Base-by-base conservation (phyloP, 1,140 invertebrate genomes). In the Zophobas atratus region DNA sequence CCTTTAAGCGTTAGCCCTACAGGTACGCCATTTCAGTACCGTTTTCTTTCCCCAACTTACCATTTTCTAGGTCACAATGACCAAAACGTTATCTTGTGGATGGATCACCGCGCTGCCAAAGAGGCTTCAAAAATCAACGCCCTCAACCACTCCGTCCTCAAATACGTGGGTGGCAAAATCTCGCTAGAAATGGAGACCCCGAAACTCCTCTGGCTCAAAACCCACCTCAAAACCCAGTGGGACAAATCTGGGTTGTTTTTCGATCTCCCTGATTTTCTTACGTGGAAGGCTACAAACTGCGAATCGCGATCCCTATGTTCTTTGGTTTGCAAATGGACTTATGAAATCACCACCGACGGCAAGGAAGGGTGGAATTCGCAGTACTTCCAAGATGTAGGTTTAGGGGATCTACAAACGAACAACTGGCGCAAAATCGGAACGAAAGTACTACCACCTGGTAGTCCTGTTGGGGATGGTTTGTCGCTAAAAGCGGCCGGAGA, bases 151-250 rank as follows among this genome's bases (percentile, higher is more conserved):
- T 84, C 90, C 34, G 91, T 97, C 5, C 88, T 99, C 0, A 90
- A 93, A 78, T 96, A 94, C 88, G 95, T 97, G 3, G 98, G 98
- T 4, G 97, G 97, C 0, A 94, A 92, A 86, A 93, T 99, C 4
- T 99, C 97, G 0, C 88, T 96, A 2, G 97, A 99, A 90, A 99
- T 99, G 97, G 91, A 99, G 89, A 93, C 94, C 39, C 96, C 97
- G 0, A 99, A 99, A 88, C 86, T 99, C n/a, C 85, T 98, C 0
- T 99, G 98, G 98, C 84, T 99, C 0, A 98, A 99, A 84, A 92
- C 90, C 84, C 92, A 97, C 88, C 84, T 96, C 41, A 86, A 89
- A 4, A 79, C 89, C 3, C 86, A 88, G 33, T 92, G 90, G 93
- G 75, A 88, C 1, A 90, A 91, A 75, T 91, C 92, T 63, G 90